These are phyloP conservation scores for Drosophila pectinifera DNA, from an alignment of 1,140 invertebrate species.

Conservation along the genomic window DNA sequence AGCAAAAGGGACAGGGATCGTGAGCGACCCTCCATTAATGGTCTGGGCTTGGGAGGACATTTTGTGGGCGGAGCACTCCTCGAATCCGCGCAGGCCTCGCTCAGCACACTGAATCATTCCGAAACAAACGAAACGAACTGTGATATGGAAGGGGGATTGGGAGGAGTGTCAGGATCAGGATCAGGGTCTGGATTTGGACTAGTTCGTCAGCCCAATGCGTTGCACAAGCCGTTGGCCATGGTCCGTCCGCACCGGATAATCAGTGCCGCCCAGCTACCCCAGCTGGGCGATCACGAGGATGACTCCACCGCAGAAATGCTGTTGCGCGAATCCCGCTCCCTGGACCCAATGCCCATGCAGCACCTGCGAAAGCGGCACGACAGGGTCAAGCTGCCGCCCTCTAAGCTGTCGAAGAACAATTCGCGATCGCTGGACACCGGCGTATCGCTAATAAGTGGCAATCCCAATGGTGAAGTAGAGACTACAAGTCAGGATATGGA, in stretches of 20 bases:
- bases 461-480: slow-evolving; percentile 66
- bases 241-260: slow-evolving; percentile 83
- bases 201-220: slow-evolving; percentile 68
- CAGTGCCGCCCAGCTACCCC: slow-evolving; percentile 58
- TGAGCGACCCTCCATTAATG: slow-evolving; percentile 73
- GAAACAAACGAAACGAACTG: slow-evolving; percentile 84
- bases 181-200: slow-evolving; percentile 51
- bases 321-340: slow-evolving; percentile 75
- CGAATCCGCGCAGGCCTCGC: slow-evolving; percentile 70
- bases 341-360: slow-evolving; percentile 81
- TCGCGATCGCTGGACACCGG: slow-evolving; percentile 79
- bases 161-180: slow-evolving; percentile 27
- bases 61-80: slow-evolving; percentile 59
- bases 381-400: slow-evolving; percentile 72
- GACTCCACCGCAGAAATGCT: slow-evolving; percentile 48
- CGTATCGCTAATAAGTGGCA: slow-evolving; percentile 77
- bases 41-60: slow-evolving; percentile 46
- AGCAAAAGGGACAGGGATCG: slow-evolving; percentile 59
- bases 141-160: slow-evolving; percentile 77
- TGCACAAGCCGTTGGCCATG: slow-evolving; percentile 82
- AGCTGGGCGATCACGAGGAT: slow-evolving; percentile 38
- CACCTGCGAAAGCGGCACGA: slow-evolving; percentile 74
- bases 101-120: slow-evolving; percentile 84
- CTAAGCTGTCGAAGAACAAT: slow-evolving; percentile 82
- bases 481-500: slow-evolving; percentile 22